A percentile compares a stretch with the other conserved stretches of the same genome.
These are phyloP conservation scores for Nestor notabilis DNA, from an alignment of 2,113 vertebrate genomes.

Conservation along the genomic window DNA sequence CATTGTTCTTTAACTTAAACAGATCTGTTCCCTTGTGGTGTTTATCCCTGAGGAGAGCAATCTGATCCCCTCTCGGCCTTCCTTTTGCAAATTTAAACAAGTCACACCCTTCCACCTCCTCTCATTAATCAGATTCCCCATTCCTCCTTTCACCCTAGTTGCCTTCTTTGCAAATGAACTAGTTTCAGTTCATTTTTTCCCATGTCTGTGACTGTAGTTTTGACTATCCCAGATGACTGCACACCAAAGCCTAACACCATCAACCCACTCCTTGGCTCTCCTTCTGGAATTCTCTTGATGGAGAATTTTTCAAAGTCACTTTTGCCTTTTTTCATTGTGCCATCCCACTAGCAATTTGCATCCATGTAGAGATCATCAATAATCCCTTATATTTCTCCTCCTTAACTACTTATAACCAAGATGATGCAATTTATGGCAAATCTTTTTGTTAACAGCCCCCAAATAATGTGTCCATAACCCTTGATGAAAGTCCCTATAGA, in stretches of 20 bases:
- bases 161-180: neutral
- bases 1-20: slow-evolving; percentile 55
- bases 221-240: neutral
- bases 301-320: neutral
- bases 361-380: neutral
- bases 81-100: slow-evolving; percentile 22
- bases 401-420: neutral
- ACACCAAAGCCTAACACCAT: neutral
- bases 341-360: neutral
- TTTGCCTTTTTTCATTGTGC: neutral
- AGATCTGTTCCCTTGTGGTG: neutral
- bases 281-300: neutral
- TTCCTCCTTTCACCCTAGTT: neutral
- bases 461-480: neutral
- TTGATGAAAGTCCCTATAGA: neutral
- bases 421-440: neutral
- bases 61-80: slow-evolving; percentile 2
- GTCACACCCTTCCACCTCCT: neutral
- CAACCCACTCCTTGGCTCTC: rapidly evolving
- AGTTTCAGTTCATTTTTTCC: neutral
- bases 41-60: slow-evolving; percentile 15
- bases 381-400: neutral
- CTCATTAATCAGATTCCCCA: neutral
- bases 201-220: neutral
- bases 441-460: neutral